A percentile compares a stretch with the other conserved stretches of the same genome.
Conservation (phyloP, 2,888 invertebrate species). For the Brassicogethes aeneus region DNA sequence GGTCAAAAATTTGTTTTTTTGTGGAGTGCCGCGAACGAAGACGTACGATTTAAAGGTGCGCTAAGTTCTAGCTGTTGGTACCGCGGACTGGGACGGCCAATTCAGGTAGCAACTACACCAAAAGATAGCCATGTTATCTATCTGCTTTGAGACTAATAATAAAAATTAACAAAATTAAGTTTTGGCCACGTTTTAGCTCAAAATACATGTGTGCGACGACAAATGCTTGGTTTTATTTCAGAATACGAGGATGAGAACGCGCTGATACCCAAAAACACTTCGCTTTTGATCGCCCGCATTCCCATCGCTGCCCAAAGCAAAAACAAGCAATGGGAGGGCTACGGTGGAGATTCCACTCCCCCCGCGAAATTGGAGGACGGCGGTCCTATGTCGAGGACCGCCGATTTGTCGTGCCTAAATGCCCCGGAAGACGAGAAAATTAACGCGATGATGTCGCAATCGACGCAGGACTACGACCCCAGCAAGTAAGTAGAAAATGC, state of each 20-base stretch:
- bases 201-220: too few species aligned
- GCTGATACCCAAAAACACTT: constrained; percentile 95
- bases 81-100: too few species aligned
- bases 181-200: too few species aligned
- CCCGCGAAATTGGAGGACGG: constrained; percentile 36
- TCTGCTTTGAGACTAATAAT: too few species aligned
- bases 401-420: constrained; percentile 82
- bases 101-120: too few species aligned
- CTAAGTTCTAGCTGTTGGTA: too few species aligned
- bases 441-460: constrained; percentile 94
- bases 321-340: constrained; percentile 57
- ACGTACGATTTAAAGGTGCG: too few species aligned
- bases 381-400: constrained; percentile 53
- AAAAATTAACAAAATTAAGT: not conserved
- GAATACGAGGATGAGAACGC: constrained; percentile 87
- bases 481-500: constrained; percentile 66
- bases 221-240: constrained; percentile 33
- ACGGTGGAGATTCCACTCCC: constrained; percentile 41
- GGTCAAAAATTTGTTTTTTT: too few species aligned
- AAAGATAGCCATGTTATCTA: too few species aligned
- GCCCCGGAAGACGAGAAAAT: constrained; percentile 97
- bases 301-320: constrained; percentile 74
- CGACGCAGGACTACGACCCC: constrained; percentile 94
- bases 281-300: constrained; percentile 87
- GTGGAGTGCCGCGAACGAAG: too few species aligned